These are phyloP conservation scores for Teleopsis dalmanni DNA, from an alignment of 1,140 invertebrate genomes.

Conservation along the genomic window DNA sequence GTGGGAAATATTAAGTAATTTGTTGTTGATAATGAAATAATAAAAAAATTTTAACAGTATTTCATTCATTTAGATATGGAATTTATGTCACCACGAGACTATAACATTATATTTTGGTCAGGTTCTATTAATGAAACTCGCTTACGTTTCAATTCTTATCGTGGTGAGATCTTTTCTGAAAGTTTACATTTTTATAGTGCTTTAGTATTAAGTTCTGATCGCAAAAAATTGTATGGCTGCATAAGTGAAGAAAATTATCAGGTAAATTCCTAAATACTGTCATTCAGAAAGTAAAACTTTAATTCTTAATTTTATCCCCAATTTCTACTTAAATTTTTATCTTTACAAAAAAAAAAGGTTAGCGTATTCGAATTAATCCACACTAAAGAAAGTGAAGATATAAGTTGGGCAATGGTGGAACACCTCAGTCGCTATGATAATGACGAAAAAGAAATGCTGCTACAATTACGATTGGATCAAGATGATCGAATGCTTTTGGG, in stretches of 20 bases:
- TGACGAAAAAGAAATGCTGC: slow-evolving; percentile 64
- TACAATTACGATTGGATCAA: slow-evolving; percentile 75
- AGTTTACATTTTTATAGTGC: slow-evolving; percentile 69
- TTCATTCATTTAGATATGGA: slow-evolving; percentile 55
- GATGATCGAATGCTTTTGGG: slow-evolving; percentile 72
- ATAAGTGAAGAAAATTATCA: slow-evolving; percentile 50
- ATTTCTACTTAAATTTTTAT: neutral
- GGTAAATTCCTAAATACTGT: slow-evolving; percentile 40
- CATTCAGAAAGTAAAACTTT: neutral
- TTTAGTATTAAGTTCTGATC: slow-evolving; percentile 54
- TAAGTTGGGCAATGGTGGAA: slow-evolving; percentile 54
- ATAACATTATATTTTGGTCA: slow-evolving; percentile 69
- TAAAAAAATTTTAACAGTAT: no score
- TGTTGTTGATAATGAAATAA: neutral
- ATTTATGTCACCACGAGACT: slow-evolving; percentile 62
- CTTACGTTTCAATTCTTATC: slow-evolving; percentile 58
- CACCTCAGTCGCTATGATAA: slow-evolving; percentile 57
- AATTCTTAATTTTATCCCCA: neutral
- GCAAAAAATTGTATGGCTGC: slow-evolving; percentile 55
- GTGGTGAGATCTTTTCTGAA: slow-evolving; percentile 50
- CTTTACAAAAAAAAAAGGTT: slow-evolving; percentile 27
- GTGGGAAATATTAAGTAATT: slow-evolving; percentile 66
- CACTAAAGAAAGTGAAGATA: slow-evolving; percentile 45
- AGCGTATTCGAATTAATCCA: slow-evolving; percentile 35
- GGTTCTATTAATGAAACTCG: slow-evolving; percentile 66